Evolutionary conservation across 2,888 invertebrate species (phyloP), one percentile per base, ranked within the genome.

Genomic region (Morpho helenor): DNA sequence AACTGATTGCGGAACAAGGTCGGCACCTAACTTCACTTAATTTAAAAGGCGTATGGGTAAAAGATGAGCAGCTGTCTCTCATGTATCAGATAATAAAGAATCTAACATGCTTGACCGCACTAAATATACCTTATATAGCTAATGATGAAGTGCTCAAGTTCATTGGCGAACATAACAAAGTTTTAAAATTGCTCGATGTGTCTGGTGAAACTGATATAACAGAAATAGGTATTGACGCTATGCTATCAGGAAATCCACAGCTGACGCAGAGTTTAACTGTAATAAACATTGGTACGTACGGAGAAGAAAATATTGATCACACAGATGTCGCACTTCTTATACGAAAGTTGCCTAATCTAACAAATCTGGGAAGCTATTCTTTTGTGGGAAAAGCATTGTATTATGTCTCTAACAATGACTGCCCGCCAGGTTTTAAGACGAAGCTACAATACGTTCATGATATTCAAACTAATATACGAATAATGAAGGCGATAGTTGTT

Each of bases 41-140:
- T 79, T 80, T 95, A 58, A 94, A 94, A 84, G 95, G 95, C 9
- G 93, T 95, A 42, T 95, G 94, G 94, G 93, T 94, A 47, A 93
- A 94, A 76, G 94, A 94, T 54, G 94, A 95, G 64, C 92, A 94
- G 68, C 90, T 94, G 70, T 81, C 91, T 58, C 87, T 93, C 8
- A 88, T 95, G 84, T 93, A 92, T 62, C 86, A 92, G 40, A 78
- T 94, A 40, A 87, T 95, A 7, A 87, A 91, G 66, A 92, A 92
- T 67, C 86, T 94, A 50, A 87, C 82, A n/a, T 86, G 92, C 69
- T 76, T 95, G 53, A 92, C 92, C 4, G 92, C 91, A 39, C 79
- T 95, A 1, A 92, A 92, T 71, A 94, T 95, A 66, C 94, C 95
- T 0, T 94, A 94, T 68, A 93, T 94, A 70, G 94, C 94, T 8